Conservation (phyloP, 2,888 invertebrate species). For the Laothoe populi region DNA sequence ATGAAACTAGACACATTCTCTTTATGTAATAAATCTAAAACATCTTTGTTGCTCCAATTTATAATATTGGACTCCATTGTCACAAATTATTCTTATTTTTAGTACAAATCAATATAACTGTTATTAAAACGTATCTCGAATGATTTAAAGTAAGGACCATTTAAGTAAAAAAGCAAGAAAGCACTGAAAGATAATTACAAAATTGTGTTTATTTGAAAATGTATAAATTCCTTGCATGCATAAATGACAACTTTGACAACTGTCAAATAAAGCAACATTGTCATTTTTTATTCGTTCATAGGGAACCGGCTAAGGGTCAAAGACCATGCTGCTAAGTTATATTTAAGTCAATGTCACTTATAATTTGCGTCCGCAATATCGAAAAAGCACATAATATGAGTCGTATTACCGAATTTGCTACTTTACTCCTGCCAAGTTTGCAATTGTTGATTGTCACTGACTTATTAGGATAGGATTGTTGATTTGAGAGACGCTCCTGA, state of each 20-base stretch:
- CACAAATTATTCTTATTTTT: constrained; percentile 30
- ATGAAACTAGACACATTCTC: constrained; percentile 73
- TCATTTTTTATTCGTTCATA: no score
- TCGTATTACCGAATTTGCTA: no score
- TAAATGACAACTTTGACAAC: constrained; percentile 21
- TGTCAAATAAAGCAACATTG: constrained; percentile 9
- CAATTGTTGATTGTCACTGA: no score
- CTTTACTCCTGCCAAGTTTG: no score
- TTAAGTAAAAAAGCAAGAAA: constrained; percentile 40
- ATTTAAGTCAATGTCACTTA: no score
- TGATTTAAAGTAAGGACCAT: constrained; percentile 29
- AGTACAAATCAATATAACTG: constrained; percentile 32
- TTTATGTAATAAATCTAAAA: constrained; percentile 77
- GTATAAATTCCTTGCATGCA: constrained; percentile 37
- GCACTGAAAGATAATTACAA: constrained; percentile 44
- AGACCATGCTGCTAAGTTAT: no score
- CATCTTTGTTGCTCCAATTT: constrained; percentile 80
- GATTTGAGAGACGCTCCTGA: no score
- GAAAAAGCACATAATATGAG: no score
- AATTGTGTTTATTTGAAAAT: constrained; percentile 43
- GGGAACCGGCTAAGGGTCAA: no score
- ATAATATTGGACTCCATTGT: constrained; percentile 78
- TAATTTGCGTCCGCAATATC: no score
- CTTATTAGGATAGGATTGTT: no score
- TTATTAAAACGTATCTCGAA: constrained; percentile 4